phyloP scores from a whole-genome alignment of 2,113 vertebrate species.

The Solea senegalensis region DNA sequence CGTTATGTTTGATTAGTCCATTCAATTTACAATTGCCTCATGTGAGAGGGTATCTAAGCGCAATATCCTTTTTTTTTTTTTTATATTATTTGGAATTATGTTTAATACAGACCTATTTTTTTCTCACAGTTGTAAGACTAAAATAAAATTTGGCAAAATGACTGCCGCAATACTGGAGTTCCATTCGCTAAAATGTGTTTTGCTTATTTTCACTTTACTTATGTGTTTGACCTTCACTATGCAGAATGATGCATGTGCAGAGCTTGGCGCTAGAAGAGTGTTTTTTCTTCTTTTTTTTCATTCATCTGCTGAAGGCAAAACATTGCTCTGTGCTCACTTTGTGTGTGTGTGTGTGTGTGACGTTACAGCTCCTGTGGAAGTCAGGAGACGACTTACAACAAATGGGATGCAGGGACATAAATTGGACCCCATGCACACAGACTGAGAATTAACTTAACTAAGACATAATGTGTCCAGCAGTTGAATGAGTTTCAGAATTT shows the following conservation, averaged over 20 bases:
- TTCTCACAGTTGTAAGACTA: neutral
- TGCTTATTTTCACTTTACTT: neutral
- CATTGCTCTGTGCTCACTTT: neutral
- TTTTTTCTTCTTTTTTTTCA: slow-evolving; percentile 16
- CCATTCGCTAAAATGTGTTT: neutral
- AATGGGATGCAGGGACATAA: slow-evolving; percentile 4
- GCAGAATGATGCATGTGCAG: slow-evolving; percentile 1
- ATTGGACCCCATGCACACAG: neutral
- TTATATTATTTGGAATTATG: neutral
- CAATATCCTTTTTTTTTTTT: neutral
- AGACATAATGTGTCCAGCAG: neutral
- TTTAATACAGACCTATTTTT: neutral
- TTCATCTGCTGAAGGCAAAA: neutral
- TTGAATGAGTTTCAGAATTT: neutral
- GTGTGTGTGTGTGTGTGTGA: neutral
- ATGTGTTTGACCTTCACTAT: neutral
- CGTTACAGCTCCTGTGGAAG: neutral
- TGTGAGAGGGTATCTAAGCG: neutral
- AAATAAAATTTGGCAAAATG: neutral
- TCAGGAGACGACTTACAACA: neutral
- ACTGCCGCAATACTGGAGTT: neutral
- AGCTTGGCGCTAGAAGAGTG: neutral
- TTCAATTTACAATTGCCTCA: slow-evolving; percentile 19
- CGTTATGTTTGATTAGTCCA: slow-evolving; percentile 24
- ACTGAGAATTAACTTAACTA: neutral